Conservation (phyloP, 2,113 vertebrate species). For the Zosterops hypoxanthus region DNA sequence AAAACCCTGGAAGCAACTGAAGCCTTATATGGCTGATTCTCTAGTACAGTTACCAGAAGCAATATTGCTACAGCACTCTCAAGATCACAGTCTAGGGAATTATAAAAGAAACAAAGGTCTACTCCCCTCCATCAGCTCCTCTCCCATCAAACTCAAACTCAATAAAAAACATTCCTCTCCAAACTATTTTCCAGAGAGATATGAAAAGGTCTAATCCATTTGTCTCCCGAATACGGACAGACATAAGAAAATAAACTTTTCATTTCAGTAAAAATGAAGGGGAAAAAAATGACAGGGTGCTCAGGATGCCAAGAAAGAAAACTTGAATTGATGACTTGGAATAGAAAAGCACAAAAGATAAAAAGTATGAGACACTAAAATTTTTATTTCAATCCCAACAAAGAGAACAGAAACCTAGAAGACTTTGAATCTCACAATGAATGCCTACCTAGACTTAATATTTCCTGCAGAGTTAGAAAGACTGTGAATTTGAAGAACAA, state of each 20-base stretch:
- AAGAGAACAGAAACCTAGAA: not conserved
- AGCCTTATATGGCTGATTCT: not conserved
- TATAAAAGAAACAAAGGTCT: not conserved
- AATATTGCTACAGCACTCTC: not conserved
- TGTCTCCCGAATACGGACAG: not conserved
- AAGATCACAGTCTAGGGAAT: not conserved
- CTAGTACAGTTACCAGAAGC: not conserved
- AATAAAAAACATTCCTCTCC: not conserved
- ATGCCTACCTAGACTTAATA: not conserved
- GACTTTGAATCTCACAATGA: not conserved
- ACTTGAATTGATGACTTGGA: not conserved
- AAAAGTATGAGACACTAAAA: not conserved
- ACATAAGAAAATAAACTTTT: not conserved
- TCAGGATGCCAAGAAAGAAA: not conserved
- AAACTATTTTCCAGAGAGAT: not conserved
- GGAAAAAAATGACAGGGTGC: not conserved
- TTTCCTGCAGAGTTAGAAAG: not conserved
- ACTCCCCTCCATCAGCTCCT: not conserved
- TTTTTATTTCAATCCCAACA: not conserved
- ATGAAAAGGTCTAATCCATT: not conserved
- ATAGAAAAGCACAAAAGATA: not conserved
- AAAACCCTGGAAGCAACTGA: accelerated
- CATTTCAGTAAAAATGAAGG: not conserved
- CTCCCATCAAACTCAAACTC: not conserved
- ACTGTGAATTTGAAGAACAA: not conserved